Conservation (phyloP, 2,797 vertebrate species). For the Nannoperca obscura region DNA sequence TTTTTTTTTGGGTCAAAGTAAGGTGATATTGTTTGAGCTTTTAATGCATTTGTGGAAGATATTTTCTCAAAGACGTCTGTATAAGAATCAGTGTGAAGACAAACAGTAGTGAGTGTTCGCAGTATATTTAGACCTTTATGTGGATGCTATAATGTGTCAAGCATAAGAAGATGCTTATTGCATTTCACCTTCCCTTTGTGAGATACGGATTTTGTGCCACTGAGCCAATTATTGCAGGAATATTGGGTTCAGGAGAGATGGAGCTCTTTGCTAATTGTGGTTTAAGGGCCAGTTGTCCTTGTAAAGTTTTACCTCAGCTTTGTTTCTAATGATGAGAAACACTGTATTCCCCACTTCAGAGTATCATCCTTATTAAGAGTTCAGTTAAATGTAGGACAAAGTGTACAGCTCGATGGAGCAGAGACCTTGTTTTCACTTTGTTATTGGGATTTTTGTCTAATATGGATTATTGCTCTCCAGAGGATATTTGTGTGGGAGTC, state of each 20-base stretch:
- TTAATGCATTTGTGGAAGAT: not conserved
- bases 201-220: not conserved
- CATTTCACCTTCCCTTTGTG: not conserved
- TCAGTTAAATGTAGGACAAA: constrained; percentile 7
- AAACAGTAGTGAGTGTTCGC: not conserved
- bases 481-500: constrained; percentile 16
- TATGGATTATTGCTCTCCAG: constrained; percentile 23
- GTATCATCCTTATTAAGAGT: constrained; percentile 17
- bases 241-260: not conserved
- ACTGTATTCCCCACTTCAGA: constrained; percentile 2
- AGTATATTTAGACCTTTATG: not conserved
- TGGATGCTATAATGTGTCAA: not conserved
- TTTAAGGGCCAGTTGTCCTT: constrained; percentile 26
- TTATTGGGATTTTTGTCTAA: constrained; percentile 17
- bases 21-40: not conserved
- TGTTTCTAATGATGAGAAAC: constrained; percentile 46
- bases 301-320: constrained; percentile 26
- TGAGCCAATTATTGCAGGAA: constrained; percentile 26
- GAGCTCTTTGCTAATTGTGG: constrained; percentile 17
- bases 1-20: not conserved
- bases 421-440: constrained; percentile 3
- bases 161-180: not conserved
- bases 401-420: not conserved
- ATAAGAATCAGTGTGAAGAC: not conserved
- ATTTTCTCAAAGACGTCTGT: not conserved